phyloP scores from a whole-genome alignment of 1,140 invertebrate genomes.

The Bombus huntii region DNA sequence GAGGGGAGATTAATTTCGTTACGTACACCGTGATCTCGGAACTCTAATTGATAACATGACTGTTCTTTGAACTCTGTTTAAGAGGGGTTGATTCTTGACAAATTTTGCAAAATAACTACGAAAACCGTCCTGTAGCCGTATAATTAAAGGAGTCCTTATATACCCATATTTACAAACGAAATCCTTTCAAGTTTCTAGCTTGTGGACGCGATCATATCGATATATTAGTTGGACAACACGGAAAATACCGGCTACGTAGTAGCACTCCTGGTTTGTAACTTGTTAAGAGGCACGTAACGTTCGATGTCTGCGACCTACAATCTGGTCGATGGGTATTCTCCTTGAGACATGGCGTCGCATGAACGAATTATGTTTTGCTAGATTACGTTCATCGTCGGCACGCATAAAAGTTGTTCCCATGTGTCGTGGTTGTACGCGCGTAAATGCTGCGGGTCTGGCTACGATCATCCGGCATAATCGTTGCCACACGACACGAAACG shows the following conservation, averaged over 20 bases:
- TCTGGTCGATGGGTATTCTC: too few species aligned
- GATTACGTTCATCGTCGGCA: not conserved
- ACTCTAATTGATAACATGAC: conserved; percentile 50
- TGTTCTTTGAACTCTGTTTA: conserved; percentile 23
- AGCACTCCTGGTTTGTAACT: too few species aligned
- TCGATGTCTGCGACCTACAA: too few species aligned
- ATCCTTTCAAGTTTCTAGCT: not conserved
- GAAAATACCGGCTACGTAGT: too few species aligned
- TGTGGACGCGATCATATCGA: not conserved
- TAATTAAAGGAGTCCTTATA: not conserved
- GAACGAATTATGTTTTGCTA: too few species aligned
- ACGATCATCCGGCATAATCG: conserved; percentile 60
- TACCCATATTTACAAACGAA: not conserved
- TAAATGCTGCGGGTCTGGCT: conserved; percentile 3
- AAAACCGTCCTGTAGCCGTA: not conserved
- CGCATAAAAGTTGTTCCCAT: not conserved
- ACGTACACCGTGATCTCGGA: conserved; percentile 41
- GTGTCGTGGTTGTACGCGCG: not conserved
- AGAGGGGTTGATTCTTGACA: not conserved
- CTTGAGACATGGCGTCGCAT: too few species aligned
- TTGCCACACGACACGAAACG: too few species aligned
- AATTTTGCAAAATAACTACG: not conserved
- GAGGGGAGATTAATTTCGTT: conserved; percentile 49
- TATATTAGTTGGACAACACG: too few species aligned
- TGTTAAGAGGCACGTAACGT: too few species aligned